A percentile compares a stretch with the other conserved stretches of the same genome.
Conservation (phyloP, 1,140 invertebrate genomes). For the Macrostomum lignano region DNA sequence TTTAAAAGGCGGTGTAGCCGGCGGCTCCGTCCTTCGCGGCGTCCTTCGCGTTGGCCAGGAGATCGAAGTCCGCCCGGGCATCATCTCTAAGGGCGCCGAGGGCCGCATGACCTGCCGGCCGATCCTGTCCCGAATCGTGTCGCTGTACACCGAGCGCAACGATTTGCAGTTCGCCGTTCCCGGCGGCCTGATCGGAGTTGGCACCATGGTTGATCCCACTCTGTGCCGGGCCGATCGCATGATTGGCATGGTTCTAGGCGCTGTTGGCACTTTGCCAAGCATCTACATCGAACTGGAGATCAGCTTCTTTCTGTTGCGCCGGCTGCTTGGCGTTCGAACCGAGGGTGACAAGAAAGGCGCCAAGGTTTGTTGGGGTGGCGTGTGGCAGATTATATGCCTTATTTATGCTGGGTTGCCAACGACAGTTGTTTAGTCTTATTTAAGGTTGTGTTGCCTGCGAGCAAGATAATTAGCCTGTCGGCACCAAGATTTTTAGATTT, state of each 20-base stretch:
- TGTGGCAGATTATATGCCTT: neutral
- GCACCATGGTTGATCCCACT: constrained; percentile 93
- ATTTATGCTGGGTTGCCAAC: neutral
- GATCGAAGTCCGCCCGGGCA: constrained; percentile 60
- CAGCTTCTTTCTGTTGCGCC: constrained; percentile 75
- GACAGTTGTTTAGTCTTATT: constrained; percentile 1
- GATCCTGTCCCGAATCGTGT: constrained; percentile 82
- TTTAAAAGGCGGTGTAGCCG: constrained; percentile 85
- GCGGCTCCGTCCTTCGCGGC: constrained; percentile 78
- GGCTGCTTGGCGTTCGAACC: constrained; percentile 76
- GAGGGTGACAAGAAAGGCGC: constrained; percentile 96
- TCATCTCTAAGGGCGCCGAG: constrained; percentile 79
- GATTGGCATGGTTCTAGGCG: constrained; percentile 90
- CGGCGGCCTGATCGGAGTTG: constrained; percentile 87
- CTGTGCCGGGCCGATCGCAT: constrained; percentile 83
- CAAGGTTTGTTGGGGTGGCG: too few relatives aligned
- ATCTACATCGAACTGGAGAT: constrained; percentile 95
- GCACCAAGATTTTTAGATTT: neutral
- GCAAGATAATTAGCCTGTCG: too few relatives aligned
- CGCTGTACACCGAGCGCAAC: constrained; percentile 92
- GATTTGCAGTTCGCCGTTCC: constrained; percentile 91
- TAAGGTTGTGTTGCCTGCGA: neutral
- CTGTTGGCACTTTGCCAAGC: constrained; percentile 70
- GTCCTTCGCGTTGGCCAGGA: constrained; percentile 66
- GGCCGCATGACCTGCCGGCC: constrained; percentile 78